These are phyloP conservation scores for Physeter macrocephalus DNA, from an alignment of 2,113 vertebrate species.

Conservation along the genomic window DNA sequence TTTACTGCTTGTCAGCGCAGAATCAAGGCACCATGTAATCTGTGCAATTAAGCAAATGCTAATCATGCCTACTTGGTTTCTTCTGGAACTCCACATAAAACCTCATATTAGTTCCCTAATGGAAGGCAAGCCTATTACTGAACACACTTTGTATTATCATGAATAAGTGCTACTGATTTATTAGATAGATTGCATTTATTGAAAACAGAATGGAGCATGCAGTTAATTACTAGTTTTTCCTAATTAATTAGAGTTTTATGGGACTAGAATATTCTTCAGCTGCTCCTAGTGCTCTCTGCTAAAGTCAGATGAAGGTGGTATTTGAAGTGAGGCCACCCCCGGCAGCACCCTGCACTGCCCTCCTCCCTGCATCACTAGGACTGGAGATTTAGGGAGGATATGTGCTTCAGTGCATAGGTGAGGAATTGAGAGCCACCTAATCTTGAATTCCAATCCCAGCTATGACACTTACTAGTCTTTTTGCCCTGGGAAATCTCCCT, in stretches of 20 bases:
- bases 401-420: not conserved
- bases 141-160: not conserved
- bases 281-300: not conserved
- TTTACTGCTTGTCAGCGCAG: not conserved
- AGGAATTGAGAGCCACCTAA: not conserved
- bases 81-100: not conserved
- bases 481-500: not conserved
- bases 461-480: not conserved
- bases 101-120: not conserved
- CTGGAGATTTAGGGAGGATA: not conserved
- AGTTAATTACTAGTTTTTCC: slow-evolving; percentile 32
- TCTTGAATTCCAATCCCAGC: not conserved
- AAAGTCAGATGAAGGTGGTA: not conserved
- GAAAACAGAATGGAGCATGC: slow-evolving; percentile 27
- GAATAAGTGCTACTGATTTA: slow-evolving; percentile 37
- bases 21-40: slow-evolving; percentile 7
- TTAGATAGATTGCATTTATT: slow-evolving; percentile 35
- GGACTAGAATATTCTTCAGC: not conserved
- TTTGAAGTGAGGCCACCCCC: not conserved
- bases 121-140: slow-evolving; percentile 33
- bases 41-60: not conserved
- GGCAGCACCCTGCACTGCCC: not conserved
- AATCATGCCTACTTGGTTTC: not conserved
- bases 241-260: slow-evolving; percentile 4
- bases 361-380: rapidly evolving